phyloP scores from a whole-genome alignment of 1,140 invertebrate species.

The Parapsyche elsis region DNA sequence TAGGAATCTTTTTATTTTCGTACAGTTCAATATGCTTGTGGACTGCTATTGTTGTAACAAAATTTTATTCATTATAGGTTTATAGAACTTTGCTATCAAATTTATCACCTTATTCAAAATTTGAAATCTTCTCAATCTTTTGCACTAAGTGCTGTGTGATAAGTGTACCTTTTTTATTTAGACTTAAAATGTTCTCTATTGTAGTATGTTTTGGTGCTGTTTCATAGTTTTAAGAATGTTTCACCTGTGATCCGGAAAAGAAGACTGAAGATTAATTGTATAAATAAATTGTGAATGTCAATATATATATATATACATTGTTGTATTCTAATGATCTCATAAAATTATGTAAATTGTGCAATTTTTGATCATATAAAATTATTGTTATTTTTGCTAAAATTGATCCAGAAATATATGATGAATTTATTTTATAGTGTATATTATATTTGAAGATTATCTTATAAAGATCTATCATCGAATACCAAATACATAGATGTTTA shows the following conservation, averaged over 20 bases:
- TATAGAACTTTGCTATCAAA: constrained; percentile 33
- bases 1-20: constrained; percentile 40
- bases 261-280: neutral
- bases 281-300: neutral
- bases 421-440: too few species aligned
- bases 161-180: constrained; percentile 15
- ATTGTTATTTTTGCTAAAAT: neutral
- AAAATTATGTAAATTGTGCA: neutral
- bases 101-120: constrained; percentile 26
- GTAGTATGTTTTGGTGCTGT: neutral
- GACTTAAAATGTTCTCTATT: neutral
- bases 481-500: too few species aligned
- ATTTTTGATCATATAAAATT: neutral
- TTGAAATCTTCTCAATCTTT: constrained; percentile 10
- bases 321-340: neutral
- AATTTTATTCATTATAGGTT: constrained; percentile 26
- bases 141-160: constrained; percentile 30
- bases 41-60: constrained; percentile 15
- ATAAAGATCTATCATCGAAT: too few species aligned
- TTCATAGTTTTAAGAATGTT: constrained; percentile 4
- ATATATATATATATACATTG: neutral
- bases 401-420: neutral
- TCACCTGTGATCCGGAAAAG: constrained; percentile 5
- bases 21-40: neutral
- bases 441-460: too few species aligned